phyloP scores from a whole-genome alignment of 2,888 invertebrate species.

The Deroplatys truncata region DNA sequence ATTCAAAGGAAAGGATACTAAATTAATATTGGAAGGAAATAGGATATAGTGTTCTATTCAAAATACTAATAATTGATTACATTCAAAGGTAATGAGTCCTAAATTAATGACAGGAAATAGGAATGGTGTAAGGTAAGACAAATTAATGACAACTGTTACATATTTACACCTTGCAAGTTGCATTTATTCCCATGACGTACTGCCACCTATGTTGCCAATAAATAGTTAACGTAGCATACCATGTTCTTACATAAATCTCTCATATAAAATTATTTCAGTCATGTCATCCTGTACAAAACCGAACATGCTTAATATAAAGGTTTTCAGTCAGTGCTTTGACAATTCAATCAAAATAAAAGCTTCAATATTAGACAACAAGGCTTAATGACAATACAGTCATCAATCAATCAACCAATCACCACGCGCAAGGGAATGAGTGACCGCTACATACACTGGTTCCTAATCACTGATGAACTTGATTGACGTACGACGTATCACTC shows the following conservation, averaged over 20 bases:
- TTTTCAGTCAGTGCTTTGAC: not conserved
- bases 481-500: not conserved
- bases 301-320: not conserved
- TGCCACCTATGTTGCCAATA: conserved; percentile 7
- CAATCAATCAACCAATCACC: not conserved
- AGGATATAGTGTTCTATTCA: too few species aligned
- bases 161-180: conserved; percentile 25
- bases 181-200: conserved; percentile 23
- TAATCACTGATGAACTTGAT: conserved; percentile 14
- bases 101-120: too few species aligned
- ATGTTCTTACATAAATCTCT: not conserved
- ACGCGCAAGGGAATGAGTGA: conserved; percentile 22
- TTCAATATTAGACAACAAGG: conserved; percentile 2
- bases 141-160: conserved; percentile 10
- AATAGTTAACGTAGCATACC: not conserved
- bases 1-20: too few species aligned
- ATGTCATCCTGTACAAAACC: not conserved
- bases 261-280: not conserved
- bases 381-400: conserved; percentile 10
- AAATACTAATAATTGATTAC: too few species aligned
- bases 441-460: conserved; percentile 19
- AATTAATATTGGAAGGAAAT: too few species aligned
- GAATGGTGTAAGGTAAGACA: not conserved
- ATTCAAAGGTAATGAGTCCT: too few species aligned
- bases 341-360: not conserved